Evolutionary conservation across 2,888 invertebrate species (phyloP), one percentile per base, ranked within the genome.

Genomic region (Carpatolechia fugitivella): DNA sequence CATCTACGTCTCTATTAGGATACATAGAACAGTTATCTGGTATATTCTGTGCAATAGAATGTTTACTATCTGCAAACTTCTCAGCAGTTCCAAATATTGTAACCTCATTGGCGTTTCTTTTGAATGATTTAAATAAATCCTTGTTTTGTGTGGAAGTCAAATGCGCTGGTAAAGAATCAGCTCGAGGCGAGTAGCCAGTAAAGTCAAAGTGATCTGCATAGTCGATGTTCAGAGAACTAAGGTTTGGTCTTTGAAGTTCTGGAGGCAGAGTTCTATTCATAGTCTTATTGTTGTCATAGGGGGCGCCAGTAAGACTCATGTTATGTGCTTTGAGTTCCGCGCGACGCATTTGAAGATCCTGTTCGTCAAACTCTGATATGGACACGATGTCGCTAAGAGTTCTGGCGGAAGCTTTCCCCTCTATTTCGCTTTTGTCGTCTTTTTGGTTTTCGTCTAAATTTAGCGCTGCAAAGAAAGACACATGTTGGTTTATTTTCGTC

Each of bases 331-430:
- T 82, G 6, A 84, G 61, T 55, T 91, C 92, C 0, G 91, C 90
- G 56, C 83, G 77, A 5, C 92, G 82, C 75, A 91, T 91, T 55
- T 92, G 88, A 52, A 86, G 68, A 68, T 93, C 93, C 50, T 92
- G 91, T 63, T 94, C 94, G 59, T 94, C 94, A 57, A 92, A 93
- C 62, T 95, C 95, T 0, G 94, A 93, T 72, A 95, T 93, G 0
- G 95, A 95, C 0, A 94, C 89, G 56, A 95, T 93, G 64, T 95
- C 94, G 70, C 94, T 94, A 4, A 95, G 82, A 0, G 94, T 94
- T 38, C 94, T 90, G 0, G 93, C 95, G 48, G 94, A 94, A 54
- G 90, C 90, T 75, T 93, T 94, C 18, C 91, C 92, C 6, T 87
- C 88, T 10, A 76, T 65, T 35, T 90, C 92, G 58, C 88, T 88